Percentiles rank a stretch among this genome's conserved stretches.
Evolutionary conservation across 2,797 vertebrate genomes (phyloP).

Genomic region (Helostoma temminkii): DNA sequence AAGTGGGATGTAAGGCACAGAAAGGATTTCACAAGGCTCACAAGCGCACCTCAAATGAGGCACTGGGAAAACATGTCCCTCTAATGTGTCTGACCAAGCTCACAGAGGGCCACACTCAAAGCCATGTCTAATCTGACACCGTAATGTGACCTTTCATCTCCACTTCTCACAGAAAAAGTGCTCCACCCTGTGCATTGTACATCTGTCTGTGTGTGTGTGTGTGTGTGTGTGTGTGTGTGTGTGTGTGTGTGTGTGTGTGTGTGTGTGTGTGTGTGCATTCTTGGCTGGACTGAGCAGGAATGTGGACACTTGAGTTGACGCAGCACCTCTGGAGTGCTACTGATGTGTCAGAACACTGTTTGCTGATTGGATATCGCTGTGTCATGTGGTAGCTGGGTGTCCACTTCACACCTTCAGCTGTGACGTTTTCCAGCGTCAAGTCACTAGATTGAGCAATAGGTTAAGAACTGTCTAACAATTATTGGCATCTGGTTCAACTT

Average conservation of each 20-base stretch:
- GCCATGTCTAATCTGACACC: slow-evolving; percentile 73
- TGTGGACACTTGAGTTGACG: slow-evolving; percentile 72
- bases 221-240: slow-evolving; percentile 35
- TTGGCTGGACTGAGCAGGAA: no score
- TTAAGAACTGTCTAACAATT: slow-evolving; percentile 62
- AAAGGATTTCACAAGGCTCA: slow-evolving; percentile 77
- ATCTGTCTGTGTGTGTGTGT: slow-evolving; percentile 37
- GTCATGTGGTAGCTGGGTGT: slow-evolving; percentile 72
- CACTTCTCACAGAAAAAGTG: slow-evolving; percentile 66
- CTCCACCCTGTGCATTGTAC: slow-evolving; percentile 54
- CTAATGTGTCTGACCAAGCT: slow-evolving; percentile 72
- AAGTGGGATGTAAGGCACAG: slow-evolving; percentile 74
- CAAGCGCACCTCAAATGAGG: slow-evolving; percentile 77
- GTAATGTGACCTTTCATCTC: slow-evolving; percentile 77
- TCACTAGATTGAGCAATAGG: slow-evolving; percentile 53
- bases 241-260: slow-evolving; percentile 36
- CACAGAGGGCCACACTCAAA: slow-evolving; percentile 60
- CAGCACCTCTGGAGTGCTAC: slow-evolving; percentile 68
- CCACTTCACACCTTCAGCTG: slow-evolving; percentile 76
- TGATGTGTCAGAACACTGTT: slow-evolving; percentile 75
- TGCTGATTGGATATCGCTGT: slow-evolving; percentile 72
- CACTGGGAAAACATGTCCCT: slow-evolving; percentile 71
- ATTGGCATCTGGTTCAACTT: slow-evolving; percentile 55
- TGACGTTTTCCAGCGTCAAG: slow-evolving; percentile 63
- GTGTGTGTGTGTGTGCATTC: slow-evolving; percentile 29